phyloP scores from a whole-genome alignment of 2,797 vertebrate genomes.

The Okamejei kenojei region DNA sequence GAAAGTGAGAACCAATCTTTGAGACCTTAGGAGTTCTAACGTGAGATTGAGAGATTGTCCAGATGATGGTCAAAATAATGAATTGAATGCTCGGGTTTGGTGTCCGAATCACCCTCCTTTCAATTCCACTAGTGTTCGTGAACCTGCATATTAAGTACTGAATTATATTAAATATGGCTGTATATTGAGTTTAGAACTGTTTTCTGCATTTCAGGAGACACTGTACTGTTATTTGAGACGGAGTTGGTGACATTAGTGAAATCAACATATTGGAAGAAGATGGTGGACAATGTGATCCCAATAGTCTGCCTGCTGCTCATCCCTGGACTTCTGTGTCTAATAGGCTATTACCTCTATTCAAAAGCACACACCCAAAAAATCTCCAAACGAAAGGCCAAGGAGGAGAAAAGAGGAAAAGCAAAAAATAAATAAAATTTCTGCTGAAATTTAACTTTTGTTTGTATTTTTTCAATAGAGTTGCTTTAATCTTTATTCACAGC shows the following conservation, averaged over 20 bases:
- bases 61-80: background rate
- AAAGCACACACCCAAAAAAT: conserved; percentile 70
- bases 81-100: background rate
- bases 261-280: conserved; percentile 79
- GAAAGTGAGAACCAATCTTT: background rate
- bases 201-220: conserved; percentile 62
- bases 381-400: conserved; percentile 84
- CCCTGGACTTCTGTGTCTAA: conserved; percentile 77
- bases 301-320: conserved; percentile 76
- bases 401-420: conserved; percentile 81
- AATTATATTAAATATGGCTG: background rate
- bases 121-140: background rate
- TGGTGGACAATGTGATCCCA: conserved; percentile 75
- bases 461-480: background rate
- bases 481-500: background rate
- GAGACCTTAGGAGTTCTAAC: background rate
- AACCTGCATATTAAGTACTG: background rate
- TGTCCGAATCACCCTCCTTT: background rate
- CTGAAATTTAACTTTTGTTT: background rate
- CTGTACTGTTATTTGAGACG: conserved; percentile 81
- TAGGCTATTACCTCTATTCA: conserved; percentile 85
- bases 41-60: background rate
- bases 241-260: conserved; percentile 74
- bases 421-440: conserved; percentile 80
- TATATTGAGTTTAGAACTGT: background rate